phyloP scores from a whole-genome alignment of 2,888 invertebrate species.

The Calliopum simillimum region DNA sequence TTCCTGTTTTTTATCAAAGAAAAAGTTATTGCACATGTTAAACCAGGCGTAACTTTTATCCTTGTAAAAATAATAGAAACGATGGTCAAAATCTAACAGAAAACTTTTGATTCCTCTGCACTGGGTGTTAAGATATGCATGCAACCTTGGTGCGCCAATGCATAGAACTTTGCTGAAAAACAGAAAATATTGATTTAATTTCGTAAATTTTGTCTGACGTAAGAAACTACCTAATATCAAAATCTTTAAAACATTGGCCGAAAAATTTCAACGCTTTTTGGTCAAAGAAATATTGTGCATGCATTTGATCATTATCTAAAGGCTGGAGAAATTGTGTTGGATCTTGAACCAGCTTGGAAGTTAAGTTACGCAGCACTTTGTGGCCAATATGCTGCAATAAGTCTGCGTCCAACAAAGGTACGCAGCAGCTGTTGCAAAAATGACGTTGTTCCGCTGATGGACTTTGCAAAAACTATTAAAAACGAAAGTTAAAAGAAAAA shows the following conservation, averaged over 20 bases:
- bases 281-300: conserved; percentile 91
- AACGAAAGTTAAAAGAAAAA: neutral
- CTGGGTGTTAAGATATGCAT: conserved; percentile 72
- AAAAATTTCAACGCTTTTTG: conserved; percentile 75
- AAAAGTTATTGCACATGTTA: conserved; percentile 91
- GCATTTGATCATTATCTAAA: conserved; percentile 79
- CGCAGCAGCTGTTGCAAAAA: conserved; percentile 76
- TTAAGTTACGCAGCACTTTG: conserved; percentile 69
- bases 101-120: conserved; percentile 70
- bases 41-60: conserved; percentile 81
- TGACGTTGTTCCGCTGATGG: conserved; percentile 66
- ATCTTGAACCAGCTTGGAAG: conserved; percentile 71
- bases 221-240: conserved; percentile 72
- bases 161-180: conserved; percentile 79
- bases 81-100: conserved; percentile 84
- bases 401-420: conserved; percentile 65
- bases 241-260: conserved; percentile 71
- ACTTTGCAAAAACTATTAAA: conserved; percentile 20
- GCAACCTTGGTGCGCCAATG: conserved; percentile 86
- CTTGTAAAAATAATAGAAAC: conserved; percentile 76
- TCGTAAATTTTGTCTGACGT: neutral
- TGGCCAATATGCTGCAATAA: conserved; percentile 72
- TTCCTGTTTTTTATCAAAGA: conserved; percentile 76
- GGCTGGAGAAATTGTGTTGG: conserved; percentile 79
- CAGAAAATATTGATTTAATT: neutral